phyloP scores from a whole-genome alignment of 1,140 invertebrate species.

The Caenorhabditis latens region DNA sequence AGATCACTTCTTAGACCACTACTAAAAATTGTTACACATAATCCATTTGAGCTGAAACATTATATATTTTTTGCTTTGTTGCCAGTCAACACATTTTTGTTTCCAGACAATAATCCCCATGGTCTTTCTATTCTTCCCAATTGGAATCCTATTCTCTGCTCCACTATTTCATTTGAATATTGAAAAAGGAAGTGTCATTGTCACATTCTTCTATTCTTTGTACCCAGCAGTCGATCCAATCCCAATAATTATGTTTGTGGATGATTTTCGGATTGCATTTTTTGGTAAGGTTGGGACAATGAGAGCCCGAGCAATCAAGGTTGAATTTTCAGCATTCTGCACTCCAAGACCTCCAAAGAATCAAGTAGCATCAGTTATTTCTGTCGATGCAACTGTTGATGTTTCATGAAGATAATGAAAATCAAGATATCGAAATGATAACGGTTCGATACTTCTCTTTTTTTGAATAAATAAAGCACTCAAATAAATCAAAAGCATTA shows the following conservation, averaged over 20 bases:
- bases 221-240: conserved; percentile 15
- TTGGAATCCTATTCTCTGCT: conserved; percentile 22
- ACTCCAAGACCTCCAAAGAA: background rate
- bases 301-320: no score
- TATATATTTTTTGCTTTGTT: no score
- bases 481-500: no score
- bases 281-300: conserved; percentile 11
- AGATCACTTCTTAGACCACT: no score
- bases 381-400: background rate
- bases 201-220: conserved; percentile 7
- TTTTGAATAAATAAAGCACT: no score
- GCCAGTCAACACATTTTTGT: no score
- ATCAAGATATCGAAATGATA: no score
- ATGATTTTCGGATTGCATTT: conserved; percentile 2
- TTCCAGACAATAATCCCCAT: conserved; percentile 42
- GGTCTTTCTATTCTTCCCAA: conserved; percentile 19
- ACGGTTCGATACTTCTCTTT: no score
- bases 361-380: conserved; percentile 1
- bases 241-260: conserved; percentile 10
- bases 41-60: no score
- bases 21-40: no score
- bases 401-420: background rate
- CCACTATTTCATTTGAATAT: conserved; percentile 14
- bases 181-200: conserved; percentile 21
- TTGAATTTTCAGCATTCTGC: background rate